Base-by-base conservation (phyloP, 2,888 invertebrate species). In the Tuta absoluta region DNA sequence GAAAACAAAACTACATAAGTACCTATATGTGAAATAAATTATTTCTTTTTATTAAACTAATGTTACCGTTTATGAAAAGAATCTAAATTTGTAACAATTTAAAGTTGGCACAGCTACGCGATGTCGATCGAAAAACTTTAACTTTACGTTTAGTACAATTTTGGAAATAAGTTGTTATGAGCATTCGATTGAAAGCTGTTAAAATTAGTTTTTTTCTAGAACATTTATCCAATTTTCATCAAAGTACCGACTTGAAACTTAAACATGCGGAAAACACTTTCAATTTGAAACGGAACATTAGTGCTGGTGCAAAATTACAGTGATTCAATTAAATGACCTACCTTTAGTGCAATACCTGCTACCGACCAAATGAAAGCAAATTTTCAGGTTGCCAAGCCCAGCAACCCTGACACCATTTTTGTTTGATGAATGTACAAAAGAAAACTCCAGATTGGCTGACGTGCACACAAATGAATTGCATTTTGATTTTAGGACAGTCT, bases 351-450 rank as follows among this genome's bases (percentile, higher is more conserved):
- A 64, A 24, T 23, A 58, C 28, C 45, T 45, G 17, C n/a, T 17
- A 17, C n/a, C 49, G 48, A 12, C 38, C 64, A 33, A 56, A 28
- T 33, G 19, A 33, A 24, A 38, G 23, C 21, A 45, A 49, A 61
- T 61, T 61, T 56, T 48, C 38, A 62, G 48, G 41, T 49, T 37
- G 49, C 53, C 57, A 28, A 63, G 64, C 70, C 64, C 65, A 33
- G 67, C 70, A 84, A 77, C 87, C 87, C 81, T 89, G 89, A 85
- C 89, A 83, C 75, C 68, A 78, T 85, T 73, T 64, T 68, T 72
- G 77, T 79, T 82, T 83, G 82, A 84, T 81, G 77, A 79, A 79
- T 81, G 78, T 81, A 74, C 81, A 82, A 78, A 80, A 76, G 72
- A 72, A 73, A 72, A 72, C 70, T 28, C 63, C 68, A 69, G 63